Evolutionary conservation across 1,140 invertebrate genomes (phyloP), one percentile per base, ranked within the genome.

Genomic region (Dinoponera quadriceps): DNA sequence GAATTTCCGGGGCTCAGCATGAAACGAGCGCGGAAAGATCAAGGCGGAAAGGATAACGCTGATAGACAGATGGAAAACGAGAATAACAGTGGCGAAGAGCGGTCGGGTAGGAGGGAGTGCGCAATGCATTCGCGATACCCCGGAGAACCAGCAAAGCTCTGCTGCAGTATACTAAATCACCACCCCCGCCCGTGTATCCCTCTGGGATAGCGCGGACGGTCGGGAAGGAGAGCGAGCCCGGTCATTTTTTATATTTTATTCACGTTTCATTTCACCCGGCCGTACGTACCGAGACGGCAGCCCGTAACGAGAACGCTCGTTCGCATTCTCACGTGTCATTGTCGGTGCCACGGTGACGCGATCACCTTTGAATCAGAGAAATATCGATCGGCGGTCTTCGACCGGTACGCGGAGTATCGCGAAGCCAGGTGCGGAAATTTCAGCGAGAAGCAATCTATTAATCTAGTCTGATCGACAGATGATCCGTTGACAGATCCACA

Each of bases 191-290:
- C 65, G n/a, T 59, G 54, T 84, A 73, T 25, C 22, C 69, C 83
- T 69, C 59, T 9, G 57, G 44, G 20, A 65, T 33, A 72, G 62
- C 29, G 69, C 54, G 48, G 55, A 49, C 68, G 54, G 48, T 60
- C 44, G 20, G 38, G 29, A 27, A 27, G 38, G 60, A 68, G 65
- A 65, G 59, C 57, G 29, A 62, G 9, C 74, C 51, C 27, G 84
- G 83, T 88, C 84, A 89, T 91, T 89, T 88, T 90, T 91, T 91
- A 92, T 93, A 89, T 89, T 92, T 92, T 92, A 92, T 92, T 92
- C 91, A 89, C 84, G 87, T 86, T 89, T 89, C 89, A 90, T 91
- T 91, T 91, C 83, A 55, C 60, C 65, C 85, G 22, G 51, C 59
- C 55, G 38, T 27, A 69, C 22, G 54, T 48, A 29, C 66, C 66